These are phyloP conservation scores for Noctua comes DNA, from an alignment of 2,888 invertebrate genomes.

Conservation along the genomic window DNA sequence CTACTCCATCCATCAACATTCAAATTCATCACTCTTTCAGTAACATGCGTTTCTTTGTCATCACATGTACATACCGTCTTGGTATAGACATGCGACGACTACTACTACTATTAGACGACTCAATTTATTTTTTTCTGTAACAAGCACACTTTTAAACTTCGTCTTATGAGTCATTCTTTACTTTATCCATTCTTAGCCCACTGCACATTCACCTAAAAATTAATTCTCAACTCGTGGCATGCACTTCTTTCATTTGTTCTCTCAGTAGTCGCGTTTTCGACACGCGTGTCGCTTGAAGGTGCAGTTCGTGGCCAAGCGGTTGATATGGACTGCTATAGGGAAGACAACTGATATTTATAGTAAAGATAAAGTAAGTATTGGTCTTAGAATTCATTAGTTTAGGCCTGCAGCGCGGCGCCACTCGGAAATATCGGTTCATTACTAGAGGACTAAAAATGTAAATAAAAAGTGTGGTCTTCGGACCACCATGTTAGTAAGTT, in stretches of 20 bases:
- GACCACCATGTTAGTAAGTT: neutral
- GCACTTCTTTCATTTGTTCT: neutral
- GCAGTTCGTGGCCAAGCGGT: neutral
- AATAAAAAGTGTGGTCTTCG: neutral
- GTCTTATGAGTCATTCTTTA: neutral
- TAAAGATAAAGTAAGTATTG: conserved; percentile 28
- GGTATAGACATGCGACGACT: neutral
- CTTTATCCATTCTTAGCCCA: neutral
- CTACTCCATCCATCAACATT: neutral
- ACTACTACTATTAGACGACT: neutral
- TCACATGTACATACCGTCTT: neutral
- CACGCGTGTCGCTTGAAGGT: neutral
- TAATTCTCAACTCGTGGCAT: neutral
- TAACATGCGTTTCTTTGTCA: neutral
- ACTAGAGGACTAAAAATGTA: neutral
- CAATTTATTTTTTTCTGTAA: neutral
- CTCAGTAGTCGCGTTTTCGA: neutral
- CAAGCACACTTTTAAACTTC: neutral
- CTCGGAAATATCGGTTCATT: neutral
- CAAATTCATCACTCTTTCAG: neutral
- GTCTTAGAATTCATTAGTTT: conserved; percentile 27
- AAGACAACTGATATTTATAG: conserved; percentile 37
- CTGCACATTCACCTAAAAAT: neutral
- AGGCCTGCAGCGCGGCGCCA: conserved; percentile 11
- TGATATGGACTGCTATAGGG: neutral